Conservation (phyloP, 2,113 vertebrate genomes). For the Anhinga rufa region DNA sequence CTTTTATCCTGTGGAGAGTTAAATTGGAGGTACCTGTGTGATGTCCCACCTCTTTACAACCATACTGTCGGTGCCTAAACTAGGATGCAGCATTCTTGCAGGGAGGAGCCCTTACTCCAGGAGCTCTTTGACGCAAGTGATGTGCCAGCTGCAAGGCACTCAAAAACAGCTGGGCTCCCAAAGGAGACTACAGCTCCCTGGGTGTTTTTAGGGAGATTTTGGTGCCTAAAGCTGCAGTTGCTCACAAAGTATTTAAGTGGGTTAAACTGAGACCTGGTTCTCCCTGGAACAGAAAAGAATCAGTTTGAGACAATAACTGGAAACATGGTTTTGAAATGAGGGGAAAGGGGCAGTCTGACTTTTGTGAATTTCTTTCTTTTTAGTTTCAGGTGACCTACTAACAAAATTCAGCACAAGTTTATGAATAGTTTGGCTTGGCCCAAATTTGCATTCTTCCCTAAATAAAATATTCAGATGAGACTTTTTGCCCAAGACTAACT, state of each 20-base stretch:
- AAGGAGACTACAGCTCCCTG: neutral
- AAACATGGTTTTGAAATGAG: neutral
- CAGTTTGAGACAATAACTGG: neutral
- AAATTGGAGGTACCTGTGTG: neutral
- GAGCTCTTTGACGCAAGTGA: neutral
- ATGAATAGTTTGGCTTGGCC: constrained; percentile 35
- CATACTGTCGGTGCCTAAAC: rapidly evolving
- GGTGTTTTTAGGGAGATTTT: neutral
- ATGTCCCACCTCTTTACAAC: neutral
- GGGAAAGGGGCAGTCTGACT: neutral
- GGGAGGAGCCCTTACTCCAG: neutral
- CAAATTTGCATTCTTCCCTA: constrained; percentile 10
- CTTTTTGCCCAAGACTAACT: neutral
- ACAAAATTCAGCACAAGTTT: constrained; percentile 7
- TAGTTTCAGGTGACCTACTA: constrained; percentile 36
- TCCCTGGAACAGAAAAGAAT: neutral
- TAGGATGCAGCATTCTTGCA: neutral
- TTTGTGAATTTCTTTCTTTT: neutral
- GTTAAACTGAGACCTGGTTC: constrained; percentile 32
- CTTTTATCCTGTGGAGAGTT: neutral
- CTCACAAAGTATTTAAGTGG: neutral
- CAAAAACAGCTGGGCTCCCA: neutral
- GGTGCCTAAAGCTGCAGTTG: neutral
- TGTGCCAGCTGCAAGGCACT: neutral
- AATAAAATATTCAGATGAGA: neutral